Base-by-base conservation (phyloP, 1,140 invertebrate genomes). In the Drosophila orosa region DNA sequence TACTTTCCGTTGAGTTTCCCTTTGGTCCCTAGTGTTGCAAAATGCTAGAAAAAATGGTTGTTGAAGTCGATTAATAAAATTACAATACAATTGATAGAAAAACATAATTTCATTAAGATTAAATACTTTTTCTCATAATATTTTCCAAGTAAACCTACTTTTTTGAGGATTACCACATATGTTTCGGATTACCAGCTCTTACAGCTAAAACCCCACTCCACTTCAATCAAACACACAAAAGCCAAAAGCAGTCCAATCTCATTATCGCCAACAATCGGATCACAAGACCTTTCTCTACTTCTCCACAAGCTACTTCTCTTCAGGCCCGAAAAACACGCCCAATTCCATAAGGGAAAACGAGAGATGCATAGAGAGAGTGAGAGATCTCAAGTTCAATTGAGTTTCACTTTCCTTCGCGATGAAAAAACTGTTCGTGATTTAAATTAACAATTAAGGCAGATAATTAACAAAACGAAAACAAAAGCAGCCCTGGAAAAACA, bases 401-500 rank as follows among this genome's bases (percentile, higher is more conserved):
- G 81, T 84, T 84, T 84, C 81, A 86, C 81, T 84, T 84, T 84
- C 63, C 60, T 59, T 42, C 29, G 33, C n/a, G 29, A 19, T 50
- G 27, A 60, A 27, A 29, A 60, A 52, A 50, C n/a, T 17, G 44
- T 52, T 65, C 67, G 47, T 78, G 74, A 63, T 81, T 81, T 81
- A 85, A 85, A 85, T 85, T 86, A 86, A 85, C 82, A 86, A 85
- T 86, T 81, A 86, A 63, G 72, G 57, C 83, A 25, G 81, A 74
- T 85, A 86, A 85, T 85, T 85, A 85, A 85, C 82, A 86, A 82
- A 86, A 78, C 74, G 74, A 78, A 74, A 86, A 78, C 39, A 76
- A 66, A 75, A 45, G 45, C 60, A 50, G 29, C 45, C 35, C 12
- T 58, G 42, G 44, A 62, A 81, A 72, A 81, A 85, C 54, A 74